A percentile compares a stretch with the other conserved stretches of the same genome.
Conservation (phyloP, 2,113 vertebrate species). For the Tragelaphus imberbis region DNA sequence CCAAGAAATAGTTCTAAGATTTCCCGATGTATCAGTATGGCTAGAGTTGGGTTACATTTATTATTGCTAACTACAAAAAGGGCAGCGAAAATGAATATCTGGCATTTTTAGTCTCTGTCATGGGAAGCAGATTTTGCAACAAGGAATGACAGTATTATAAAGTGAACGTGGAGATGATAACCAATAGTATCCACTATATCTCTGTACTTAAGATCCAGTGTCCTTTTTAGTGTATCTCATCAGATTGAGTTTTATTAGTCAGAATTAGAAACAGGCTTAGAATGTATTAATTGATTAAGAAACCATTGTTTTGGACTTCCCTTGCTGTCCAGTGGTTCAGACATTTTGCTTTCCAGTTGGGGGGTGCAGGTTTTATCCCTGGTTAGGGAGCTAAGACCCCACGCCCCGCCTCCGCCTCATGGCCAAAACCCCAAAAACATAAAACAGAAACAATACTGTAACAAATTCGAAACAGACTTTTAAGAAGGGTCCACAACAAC, state of each 20-base stretch:
- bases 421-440: not conserved
- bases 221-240: not conserved
- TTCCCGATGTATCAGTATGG: not conserved
- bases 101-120: not conserved
- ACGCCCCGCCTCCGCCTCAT: fast-evolving
- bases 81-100: not conserved
- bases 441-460: not conserved
- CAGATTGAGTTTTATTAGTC: not conserved
- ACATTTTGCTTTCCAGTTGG: not conserved
- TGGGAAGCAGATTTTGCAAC: not conserved
- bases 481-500: not conserved
- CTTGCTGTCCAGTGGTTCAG: not conserved
- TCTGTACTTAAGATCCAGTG: not conserved
- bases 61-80: not conserved
- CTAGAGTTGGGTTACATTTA: not conserved
- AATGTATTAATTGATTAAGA: not conserved
- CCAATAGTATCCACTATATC: not conserved
- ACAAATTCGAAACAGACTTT: not conserved
- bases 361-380: not conserved
- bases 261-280: not conserved
- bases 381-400: not conserved
- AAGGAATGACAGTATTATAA: not conserved
- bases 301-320: not conserved
- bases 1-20: not conserved
- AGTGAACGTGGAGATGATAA: not conserved